phyloP scores from a whole-genome alignment of 2,797 vertebrate genomes.

The Hydrophis major region DNA sequence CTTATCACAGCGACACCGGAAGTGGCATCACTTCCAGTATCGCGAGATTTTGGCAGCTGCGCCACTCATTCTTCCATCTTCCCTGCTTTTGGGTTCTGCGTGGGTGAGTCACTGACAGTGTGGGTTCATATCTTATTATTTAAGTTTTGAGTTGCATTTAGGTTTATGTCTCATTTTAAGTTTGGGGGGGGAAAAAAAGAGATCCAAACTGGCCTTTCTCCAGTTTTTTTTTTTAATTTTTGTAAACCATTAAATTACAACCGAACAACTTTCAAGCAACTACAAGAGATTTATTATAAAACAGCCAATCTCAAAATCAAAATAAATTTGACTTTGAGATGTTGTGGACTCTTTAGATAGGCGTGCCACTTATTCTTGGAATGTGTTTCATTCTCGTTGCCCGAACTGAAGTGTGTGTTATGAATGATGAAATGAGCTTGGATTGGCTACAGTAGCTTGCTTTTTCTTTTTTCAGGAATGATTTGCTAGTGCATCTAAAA shows the following conservation, averaged over 20 bases:
- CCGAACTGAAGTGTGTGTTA: neutral
- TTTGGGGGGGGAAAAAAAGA: neutral
- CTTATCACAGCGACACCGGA: constrained; percentile 37
- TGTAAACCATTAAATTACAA: neutral
- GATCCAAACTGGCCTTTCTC: neutral
- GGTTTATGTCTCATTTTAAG: neutral
- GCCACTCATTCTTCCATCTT: constrained; percentile 35
- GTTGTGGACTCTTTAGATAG: neutral
- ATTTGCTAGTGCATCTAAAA: neutral
- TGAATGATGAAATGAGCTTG: neutral
- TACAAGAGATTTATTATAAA: neutral
- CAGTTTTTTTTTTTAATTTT: neutral
- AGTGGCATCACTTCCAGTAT: constrained; percentile 38
- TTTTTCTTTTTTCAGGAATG: neutral
- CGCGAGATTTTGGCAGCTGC: constrained; percentile 24
- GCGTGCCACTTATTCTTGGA: neutral
- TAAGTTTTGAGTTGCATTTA: neutral
- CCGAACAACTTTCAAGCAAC: neutral
- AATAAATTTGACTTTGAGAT: constrained; percentile 5
- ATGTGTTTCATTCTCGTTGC: neutral
- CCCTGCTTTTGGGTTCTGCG: constrained; percentile 27
- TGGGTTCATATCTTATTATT: neutral
- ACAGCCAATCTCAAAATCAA: neutral
- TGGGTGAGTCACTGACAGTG: constrained; percentile 18
- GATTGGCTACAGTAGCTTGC: neutral